A percentile compares a stretch with the other conserved stretches of the same genome.
phyloP scores from a whole-genome alignment of 1,140 invertebrate genomes.

The Lepidurus apus region DNA sequence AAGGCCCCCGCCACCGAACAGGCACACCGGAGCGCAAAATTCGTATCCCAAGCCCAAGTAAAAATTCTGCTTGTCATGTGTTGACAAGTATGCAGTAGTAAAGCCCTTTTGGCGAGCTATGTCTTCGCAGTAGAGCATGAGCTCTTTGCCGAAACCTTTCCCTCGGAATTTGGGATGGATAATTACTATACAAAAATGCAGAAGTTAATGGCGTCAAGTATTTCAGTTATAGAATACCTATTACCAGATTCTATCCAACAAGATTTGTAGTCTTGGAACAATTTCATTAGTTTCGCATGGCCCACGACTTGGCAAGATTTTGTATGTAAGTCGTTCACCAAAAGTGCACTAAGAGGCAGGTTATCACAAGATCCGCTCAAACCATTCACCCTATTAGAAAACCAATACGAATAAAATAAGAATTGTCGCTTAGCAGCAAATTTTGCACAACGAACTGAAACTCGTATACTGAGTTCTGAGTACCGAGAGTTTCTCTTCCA shows the following conservation, averaged over 20 bases:
- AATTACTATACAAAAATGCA: conserved; percentile 30
- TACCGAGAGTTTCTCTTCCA: too few relatives aligned
- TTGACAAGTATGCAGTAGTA: conserved; percentile 30
- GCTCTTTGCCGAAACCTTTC: conserved; percentile 33
- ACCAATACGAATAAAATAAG: neutral
- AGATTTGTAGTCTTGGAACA: neutral
- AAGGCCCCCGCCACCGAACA: neutral
- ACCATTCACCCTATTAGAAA: conserved; percentile 9
- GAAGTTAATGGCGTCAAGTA: neutral
- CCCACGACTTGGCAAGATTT: conserved; percentile 3
- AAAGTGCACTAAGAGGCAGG: conserved; percentile 22
- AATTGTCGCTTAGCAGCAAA: neutral
- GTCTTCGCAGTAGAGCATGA: conserved; percentile 33
- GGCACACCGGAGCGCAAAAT: conserved; percentile 31
- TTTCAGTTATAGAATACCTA: neutral
- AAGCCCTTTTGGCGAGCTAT: conserved; percentile 8
- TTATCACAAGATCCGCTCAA: conserved; percentile 19
- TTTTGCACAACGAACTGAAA: too few relatives aligned
- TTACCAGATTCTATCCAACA: conserved; percentile 33
- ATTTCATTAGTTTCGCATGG: conserved; percentile 30
- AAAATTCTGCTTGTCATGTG: conserved; percentile 34
- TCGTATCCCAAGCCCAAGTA: conserved; percentile 31
- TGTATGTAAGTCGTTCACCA: neutral
- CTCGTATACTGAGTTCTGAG: too few relatives aligned
- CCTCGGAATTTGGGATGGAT: conserved; percentile 26